phyloP scores from a whole-genome alignment of 2,113 vertebrate species.

The Halichoeres trimaculatus region DNA sequence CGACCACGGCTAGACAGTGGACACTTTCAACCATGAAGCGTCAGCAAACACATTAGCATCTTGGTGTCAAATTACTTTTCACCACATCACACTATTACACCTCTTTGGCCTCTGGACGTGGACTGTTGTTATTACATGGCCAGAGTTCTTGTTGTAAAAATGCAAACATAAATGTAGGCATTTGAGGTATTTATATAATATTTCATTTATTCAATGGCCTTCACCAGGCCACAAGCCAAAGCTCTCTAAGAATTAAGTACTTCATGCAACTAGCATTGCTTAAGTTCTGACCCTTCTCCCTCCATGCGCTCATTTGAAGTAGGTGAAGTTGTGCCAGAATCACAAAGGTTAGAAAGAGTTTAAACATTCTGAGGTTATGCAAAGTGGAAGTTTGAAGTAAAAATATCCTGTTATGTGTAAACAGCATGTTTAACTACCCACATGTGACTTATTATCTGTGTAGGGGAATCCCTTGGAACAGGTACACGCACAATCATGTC shows the following conservation, averaged over 20 bases:
- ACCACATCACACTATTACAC: not conserved
- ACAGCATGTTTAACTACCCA: no score
- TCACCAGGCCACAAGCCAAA: no score
- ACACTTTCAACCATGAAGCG: not conserved
- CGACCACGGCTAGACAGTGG: conserved; percentile 2
- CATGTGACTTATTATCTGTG: not conserved
- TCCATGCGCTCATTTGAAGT: no score
- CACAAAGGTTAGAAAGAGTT: not conserved
- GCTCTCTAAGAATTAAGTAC: no score
- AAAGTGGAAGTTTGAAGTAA: no score
- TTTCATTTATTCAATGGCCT: not conserved
- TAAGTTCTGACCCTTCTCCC: no score
- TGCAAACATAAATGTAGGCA: not conserved
- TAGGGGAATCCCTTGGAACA: not conserved
- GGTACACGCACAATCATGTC: no score
- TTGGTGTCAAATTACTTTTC: not conserved
- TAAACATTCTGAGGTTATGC: not conserved
- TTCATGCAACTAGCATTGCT: no score
- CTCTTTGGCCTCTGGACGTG: not conserved
- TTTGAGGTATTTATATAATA: not conserved
- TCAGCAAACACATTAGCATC: not conserved
- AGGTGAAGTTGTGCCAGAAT: not conserved
- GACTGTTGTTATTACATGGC: not conserved
- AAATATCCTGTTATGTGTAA: no score
- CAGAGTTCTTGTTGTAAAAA: not conserved